Percentiles rank a stretch among this genome's conserved stretches.
These are phyloP conservation scores for Metopolophium dirhodum DNA, from an alignment of 1,140 invertebrate species.

Conservation along the genomic window DNA sequence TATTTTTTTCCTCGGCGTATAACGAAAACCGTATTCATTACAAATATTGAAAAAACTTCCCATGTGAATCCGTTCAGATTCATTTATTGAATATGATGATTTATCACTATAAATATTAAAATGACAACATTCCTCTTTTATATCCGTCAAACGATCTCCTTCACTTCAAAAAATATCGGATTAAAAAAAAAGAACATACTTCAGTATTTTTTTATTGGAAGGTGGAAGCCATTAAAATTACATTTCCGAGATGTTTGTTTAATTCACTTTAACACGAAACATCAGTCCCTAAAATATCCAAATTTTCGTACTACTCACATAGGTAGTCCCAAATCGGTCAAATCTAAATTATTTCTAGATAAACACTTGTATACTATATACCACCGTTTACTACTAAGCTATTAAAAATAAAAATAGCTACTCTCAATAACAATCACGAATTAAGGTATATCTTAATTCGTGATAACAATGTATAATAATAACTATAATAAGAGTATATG, in stretches of 20 bases:
- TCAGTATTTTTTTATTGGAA: background rate
- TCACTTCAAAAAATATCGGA: background rate
- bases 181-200: background rate
- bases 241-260: background rate
- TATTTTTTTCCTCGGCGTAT: background rate
- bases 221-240: background rate
- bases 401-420: no score
- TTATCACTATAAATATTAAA: conserved; percentile 22
- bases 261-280: background rate
- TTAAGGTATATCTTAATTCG: no score
- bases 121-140: background rate
- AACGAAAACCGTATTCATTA: background rate
- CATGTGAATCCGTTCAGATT: background rate
- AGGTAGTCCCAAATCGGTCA: no score
- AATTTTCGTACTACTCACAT: no score
- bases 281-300: background rate
- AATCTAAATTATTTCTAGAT: no score
- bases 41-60: background rate
- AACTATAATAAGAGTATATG: no score
- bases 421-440: no score
- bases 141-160: background rate
- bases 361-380: no score
- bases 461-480: no score
- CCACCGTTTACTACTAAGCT: no score
- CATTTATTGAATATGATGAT: background rate